Evolutionary conservation across 2,888 invertebrate genomes (phyloP).

Genomic region (Marronus borbonicus): DNA sequence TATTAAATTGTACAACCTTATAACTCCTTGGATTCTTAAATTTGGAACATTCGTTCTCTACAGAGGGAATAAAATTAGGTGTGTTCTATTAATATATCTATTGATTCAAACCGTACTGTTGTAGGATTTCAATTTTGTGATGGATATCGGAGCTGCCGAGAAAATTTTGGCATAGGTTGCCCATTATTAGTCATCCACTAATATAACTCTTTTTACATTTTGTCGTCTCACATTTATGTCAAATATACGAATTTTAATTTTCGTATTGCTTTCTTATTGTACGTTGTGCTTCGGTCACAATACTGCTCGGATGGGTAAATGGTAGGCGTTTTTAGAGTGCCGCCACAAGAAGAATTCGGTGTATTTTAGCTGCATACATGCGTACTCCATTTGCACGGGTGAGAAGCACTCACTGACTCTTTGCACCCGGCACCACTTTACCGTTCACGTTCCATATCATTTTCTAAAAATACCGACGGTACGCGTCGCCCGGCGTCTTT

Average conservation of each 20-base stretch:
- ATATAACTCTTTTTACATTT: no score
- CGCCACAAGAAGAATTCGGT: conserved; percentile 47
- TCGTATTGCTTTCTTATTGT: not conserved
- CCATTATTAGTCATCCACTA: no score
- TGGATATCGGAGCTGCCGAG: no score
- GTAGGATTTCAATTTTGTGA: no score
- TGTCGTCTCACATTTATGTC: no score
- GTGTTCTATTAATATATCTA: no score
- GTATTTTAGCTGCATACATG: conserved; percentile 54
- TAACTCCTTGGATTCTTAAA: no score
- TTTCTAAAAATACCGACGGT: conserved; percentile 69
- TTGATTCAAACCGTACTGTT: no score
- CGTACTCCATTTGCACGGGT: conserved; percentile 45
- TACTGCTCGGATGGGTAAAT: conserved; percentile 36
- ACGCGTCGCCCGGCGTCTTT: conserved; percentile 62
- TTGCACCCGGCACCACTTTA: conserved; percentile 62
- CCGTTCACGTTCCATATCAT: conserved; percentile 65
- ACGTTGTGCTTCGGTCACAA: conserved; percentile 10
- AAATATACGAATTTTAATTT: not conserved
- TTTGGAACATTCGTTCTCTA: no score
- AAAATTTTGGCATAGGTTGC: no score
- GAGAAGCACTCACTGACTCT: conserved; percentile 51
- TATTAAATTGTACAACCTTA: no score
- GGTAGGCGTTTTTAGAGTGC: conserved; percentile 44
- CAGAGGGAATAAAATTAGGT: no score